Evolutionary conservation across 2,888 invertebrate species (phyloP).

Genomic region (Apotomis betuletana): DNA sequence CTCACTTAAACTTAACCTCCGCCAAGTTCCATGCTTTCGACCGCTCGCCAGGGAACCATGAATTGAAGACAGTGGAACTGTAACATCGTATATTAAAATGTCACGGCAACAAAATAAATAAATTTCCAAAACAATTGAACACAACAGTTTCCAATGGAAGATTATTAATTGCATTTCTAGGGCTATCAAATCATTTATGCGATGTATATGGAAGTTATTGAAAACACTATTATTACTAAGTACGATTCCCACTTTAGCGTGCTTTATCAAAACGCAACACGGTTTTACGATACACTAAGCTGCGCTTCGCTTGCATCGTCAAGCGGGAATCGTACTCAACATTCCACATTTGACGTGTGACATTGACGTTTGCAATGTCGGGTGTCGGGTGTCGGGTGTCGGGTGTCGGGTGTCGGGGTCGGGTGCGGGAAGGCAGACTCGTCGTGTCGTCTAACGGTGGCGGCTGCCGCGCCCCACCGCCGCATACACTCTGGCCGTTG

Average conservation of each 20-base stretch:
- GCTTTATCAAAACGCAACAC: too few relatives aligned
- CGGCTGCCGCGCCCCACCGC: conserved; percentile 44
- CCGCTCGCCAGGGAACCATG: neutral
- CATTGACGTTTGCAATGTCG: neutral
- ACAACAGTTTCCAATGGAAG: conserved; percentile 18
- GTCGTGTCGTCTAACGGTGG: conserved; percentile 29
- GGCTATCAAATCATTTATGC: neutral
- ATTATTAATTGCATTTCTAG: neutral
- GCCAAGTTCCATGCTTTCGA: neutral
- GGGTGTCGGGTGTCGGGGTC: conserved; percentile 17
- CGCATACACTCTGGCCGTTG: conserved; percentile 52
- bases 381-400: neutral
- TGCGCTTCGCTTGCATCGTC: neutral
- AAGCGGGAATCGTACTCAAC: neutral
- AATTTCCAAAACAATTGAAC: neutral
- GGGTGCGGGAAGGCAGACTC: conserved; percentile 21
- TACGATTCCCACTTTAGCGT: neutral
- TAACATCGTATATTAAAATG: too few relatives aligned
- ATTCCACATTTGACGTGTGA: neutral
- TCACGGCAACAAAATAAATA: neutral
- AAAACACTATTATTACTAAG: neutral
- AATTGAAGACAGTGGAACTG: neutral
- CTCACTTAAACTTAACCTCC: neutral
- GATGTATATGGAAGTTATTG: neutral
- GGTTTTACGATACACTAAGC: too few relatives aligned